Percentiles rank a stretch among this genome's conserved stretches.
Evolutionary conservation across 1,140 invertebrate species (phyloP).

Genomic region (Drosophila kepulauana): DNA sequence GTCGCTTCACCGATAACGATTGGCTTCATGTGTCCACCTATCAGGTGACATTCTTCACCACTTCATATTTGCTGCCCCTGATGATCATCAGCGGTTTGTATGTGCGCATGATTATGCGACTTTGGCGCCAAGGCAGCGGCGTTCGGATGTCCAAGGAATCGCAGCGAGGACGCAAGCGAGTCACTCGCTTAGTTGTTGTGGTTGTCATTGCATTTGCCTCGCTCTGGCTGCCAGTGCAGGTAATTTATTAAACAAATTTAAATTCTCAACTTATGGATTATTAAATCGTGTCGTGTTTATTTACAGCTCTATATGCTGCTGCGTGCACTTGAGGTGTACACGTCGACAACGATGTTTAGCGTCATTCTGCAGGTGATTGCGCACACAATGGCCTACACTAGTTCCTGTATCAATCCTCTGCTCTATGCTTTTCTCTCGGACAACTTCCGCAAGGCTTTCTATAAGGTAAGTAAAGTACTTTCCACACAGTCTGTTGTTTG

Average conservation of each 20-base stretch:
- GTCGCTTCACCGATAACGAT: constrained; percentile 51
- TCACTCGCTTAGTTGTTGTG: constrained; percentile 96
- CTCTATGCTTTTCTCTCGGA: constrained; percentile 87
- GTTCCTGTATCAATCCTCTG: constrained; percentile 97
- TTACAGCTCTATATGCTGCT: constrained; percentile 91
- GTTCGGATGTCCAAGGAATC: constrained; percentile 88
- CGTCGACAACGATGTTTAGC: constrained; percentile 86
- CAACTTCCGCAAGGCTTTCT: constrained; percentile 84
- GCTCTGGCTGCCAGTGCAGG: constrained; percentile 98
- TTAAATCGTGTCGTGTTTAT: constrained; percentile 39
- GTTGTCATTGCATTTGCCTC: constrained; percentile 97
- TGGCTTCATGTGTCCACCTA: constrained; percentile 52
- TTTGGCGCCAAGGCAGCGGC: constrained; percentile 93
- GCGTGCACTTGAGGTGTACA: constrained; percentile 90
- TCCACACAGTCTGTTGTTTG: not conserved
- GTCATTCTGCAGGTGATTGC: constrained; percentile 92
- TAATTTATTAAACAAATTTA: constrained; percentile 78
- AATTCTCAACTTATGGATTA: not conserved
- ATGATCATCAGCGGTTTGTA: constrained; percentile 95
- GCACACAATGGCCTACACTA: constrained; percentile 96
- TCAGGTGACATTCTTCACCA: constrained; percentile 75
- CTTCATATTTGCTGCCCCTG: constrained; percentile 92
- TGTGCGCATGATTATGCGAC: constrained; percentile 93
- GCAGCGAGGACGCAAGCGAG: constrained; percentile 93
- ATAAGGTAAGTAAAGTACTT: constrained; percentile 70